These are phyloP conservation scores for Dasysyrphus albostriatus DNA, from an alignment of 2,888 invertebrate species.

Conservation along the genomic window DNA sequence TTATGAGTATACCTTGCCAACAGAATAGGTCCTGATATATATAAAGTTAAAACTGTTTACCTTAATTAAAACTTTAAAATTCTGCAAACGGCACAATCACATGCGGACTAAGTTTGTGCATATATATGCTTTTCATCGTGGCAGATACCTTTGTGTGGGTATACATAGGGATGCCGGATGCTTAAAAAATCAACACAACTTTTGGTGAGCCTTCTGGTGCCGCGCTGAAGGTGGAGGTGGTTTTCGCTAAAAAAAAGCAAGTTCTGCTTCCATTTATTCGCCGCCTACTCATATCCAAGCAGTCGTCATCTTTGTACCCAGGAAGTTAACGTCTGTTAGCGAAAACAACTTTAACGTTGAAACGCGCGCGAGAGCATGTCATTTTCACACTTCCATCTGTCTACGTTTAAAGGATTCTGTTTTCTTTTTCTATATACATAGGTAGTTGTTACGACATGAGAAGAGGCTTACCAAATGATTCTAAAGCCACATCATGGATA, in stretches of 20 bases:
- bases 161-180: not conserved
- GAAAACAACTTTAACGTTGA: slow-evolving; percentile 37
- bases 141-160: not conserved
- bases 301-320: slow-evolving; percentile 45
- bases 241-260: not conserved
- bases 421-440: slow-evolving; percentile 9
- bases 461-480: slow-evolving; percentile 25
- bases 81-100: slow-evolving; percentile 56
- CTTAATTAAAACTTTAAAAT: slow-evolving; percentile 73
- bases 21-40: slow-evolving; percentile 2
- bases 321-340: slow-evolving; percentile 46
- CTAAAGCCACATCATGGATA: slow-evolving; percentile 38
- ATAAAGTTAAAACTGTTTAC: slow-evolving; percentile 69
- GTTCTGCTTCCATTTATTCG: slow-evolving; percentile 48
- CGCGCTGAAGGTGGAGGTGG: not conserved
- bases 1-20: not conserved
- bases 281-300: not conserved
- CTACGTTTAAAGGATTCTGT: slow-evolving; percentile 26
- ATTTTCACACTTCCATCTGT: slow-evolving; percentile 68
- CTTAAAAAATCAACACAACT: slow-evolving; percentile 54
- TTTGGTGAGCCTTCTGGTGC: slow-evolving; percentile 13
- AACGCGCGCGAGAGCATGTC: slow-evolving; percentile 55
- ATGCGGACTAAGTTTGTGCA: slow-evolving; percentile 47
- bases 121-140: slow-evolving; percentile 8
- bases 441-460: slow-evolving; percentile 27